These are phyloP conservation scores for Anisognathus igniventris DNA, from an alignment of 2,797 vertebrate species.

Conservation along the genomic window DNA sequence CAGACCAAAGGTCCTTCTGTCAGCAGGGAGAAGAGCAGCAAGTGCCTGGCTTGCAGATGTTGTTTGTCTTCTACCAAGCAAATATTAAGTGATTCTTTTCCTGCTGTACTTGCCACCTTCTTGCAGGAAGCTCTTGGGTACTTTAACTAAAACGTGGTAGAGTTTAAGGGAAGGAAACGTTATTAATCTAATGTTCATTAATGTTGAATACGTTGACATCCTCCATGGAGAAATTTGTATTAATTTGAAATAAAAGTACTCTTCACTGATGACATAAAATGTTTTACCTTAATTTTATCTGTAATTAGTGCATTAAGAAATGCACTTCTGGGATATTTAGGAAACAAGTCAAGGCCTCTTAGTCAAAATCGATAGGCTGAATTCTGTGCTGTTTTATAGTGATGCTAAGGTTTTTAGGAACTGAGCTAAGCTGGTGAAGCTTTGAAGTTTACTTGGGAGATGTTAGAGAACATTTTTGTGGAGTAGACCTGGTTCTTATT, in stretches of 20 bases:
- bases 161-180: background rate
- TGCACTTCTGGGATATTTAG: background rate
- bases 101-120: background rate
- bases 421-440: background rate
- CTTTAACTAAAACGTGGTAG: background rate
- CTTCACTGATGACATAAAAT: background rate
- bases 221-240: background rate
- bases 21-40: background rate
- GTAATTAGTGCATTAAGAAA: background rate
- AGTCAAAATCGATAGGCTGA: background rate
- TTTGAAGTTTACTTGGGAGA: background rate
- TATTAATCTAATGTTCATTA: background rate
- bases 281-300: background rate
- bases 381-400: background rate
- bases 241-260: background rate
- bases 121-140: background rate
- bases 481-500: background rate
- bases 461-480: background rate
- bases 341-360: background rate
- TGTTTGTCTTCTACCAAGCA: background rate
- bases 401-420: background rate
- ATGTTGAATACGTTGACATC: background rate
- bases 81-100: background rate
- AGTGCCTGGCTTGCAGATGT: background rate
- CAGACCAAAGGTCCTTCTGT: background rate